A percentile compares a stretch with the other conserved stretches of the same genome.
phyloP scores from a whole-genome alignment of 2,113 vertebrate genomes.

The Pangasianodon hypophthalmus region DNA sequence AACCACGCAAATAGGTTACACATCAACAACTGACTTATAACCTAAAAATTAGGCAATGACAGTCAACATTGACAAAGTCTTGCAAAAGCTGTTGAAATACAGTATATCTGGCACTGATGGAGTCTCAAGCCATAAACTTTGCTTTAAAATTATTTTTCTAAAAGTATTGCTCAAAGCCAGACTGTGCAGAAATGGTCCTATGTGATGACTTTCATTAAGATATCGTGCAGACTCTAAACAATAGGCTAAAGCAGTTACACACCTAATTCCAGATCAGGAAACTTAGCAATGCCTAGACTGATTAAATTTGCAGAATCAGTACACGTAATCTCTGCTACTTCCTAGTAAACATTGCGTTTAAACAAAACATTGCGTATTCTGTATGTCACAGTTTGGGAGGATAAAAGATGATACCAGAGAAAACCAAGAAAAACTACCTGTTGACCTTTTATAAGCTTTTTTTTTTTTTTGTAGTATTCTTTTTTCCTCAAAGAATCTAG shows the following conservation, averaged over 20 bases:
- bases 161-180: not conserved
- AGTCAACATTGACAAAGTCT: not conserved
- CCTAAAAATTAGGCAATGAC: slow-evolving; percentile 10
- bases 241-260: not conserved
- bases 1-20: not conserved
- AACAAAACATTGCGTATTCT: not conserved
- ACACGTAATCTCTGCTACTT: not conserved
- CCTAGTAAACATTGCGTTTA: not conserved
- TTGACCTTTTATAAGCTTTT: not conserved
- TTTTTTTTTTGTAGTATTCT: not conserved
- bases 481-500: not conserved
- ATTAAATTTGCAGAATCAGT: not conserved
- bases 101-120: not conserved
- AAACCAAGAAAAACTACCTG: not conserved
- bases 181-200: not conserved
- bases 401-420: not conserved
- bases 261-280: not conserved
- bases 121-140: not conserved
- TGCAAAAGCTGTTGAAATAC: slow-evolving; percentile 15
- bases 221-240: not conserved
- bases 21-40: slow-evolving; percentile 6
- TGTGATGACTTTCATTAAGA: not conserved
- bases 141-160: not conserved
- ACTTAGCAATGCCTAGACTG: not conserved
- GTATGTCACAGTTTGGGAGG: not conserved